Conservation (phyloP, 2,113 vertebrate genomes). For the Centropus unirufus region DNA sequence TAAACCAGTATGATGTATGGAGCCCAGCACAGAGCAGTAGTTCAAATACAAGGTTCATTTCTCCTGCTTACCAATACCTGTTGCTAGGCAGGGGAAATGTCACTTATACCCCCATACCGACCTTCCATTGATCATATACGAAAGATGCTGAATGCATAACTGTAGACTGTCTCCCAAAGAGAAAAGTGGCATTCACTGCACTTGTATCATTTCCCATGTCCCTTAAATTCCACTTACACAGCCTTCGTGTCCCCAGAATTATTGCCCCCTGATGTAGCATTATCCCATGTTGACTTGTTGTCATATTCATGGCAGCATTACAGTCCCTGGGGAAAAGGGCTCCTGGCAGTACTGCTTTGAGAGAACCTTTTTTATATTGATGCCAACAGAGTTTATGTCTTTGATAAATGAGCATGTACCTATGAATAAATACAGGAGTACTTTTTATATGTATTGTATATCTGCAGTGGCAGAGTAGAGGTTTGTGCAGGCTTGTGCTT, state of each 20-base stretch:
- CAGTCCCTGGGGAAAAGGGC: not conserved
- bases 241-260: slow-evolving; percentile 9
- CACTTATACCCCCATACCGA: not conserved
- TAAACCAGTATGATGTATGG: not conserved
- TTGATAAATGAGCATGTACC: slow-evolving; percentile 54
- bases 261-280: slow-evolving; percentile 10
- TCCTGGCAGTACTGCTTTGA: slow-evolving; percentile 35
- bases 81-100: not conserved
- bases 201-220: not conserved
- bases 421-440: slow-evolving; percentile 65
- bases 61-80: not conserved
- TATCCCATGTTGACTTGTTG: slow-evolving; percentile 30
- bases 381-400: slow-evolving; percentile 53
- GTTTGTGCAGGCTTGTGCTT: slow-evolving; percentile 1
- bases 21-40: not conserved
- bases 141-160: not conserved
- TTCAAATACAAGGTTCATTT: not conserved
- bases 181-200: not conserved
- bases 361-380: slow-evolving; percentile 49
- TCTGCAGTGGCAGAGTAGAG: slow-evolving; percentile 31
- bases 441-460: slow-evolving; percentile 58
- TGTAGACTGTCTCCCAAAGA: not conserved
- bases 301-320: slow-evolving; percentile 24
- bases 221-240: not conserved
- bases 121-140: not conserved